These are phyloP conservation scores for Mesorhabditis sp. DNA, from an alignment of 2,888 invertebrate genomes.

Conservation along the genomic window DNA sequence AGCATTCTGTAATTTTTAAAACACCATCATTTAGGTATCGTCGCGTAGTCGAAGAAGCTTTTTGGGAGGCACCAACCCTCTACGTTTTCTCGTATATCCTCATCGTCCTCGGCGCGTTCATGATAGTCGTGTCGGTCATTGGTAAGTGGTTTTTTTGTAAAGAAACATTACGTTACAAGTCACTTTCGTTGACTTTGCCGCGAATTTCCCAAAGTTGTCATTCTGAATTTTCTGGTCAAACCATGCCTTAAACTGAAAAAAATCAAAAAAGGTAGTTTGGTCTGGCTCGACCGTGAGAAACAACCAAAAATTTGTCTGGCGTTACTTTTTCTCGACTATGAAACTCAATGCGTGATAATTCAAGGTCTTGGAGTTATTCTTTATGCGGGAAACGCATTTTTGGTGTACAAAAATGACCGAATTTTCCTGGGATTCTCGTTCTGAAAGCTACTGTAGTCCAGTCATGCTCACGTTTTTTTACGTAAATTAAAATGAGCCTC, in stretches of 20 bases:
- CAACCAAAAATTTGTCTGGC: no score
- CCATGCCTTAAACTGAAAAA: no score
- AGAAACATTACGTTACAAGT: neutral
- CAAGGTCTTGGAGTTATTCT: neutral
- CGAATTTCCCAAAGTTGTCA: no score
- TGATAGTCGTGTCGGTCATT: conserved; percentile 52
- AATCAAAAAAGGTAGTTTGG: no score
- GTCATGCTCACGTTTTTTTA: no score
- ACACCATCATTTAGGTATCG: conserved; percentile 32
- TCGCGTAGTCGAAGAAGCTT: conserved; percentile 52
- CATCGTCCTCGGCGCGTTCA: conserved; percentile 47
- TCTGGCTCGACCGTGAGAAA: no score
- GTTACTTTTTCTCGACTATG: no score
- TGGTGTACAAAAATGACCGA: no score
- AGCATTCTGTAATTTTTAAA: neutral
- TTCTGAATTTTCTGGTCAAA: no score
- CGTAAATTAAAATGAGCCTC: neutral
- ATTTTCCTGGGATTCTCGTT: no score
- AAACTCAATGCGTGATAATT: neutral
- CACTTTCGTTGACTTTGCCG: no score
- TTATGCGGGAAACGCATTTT: neutral
- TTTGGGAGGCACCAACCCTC: conserved; percentile 55
- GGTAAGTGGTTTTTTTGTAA: conserved; percentile 23
- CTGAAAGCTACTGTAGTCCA: no score
- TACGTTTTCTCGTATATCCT: conserved; percentile 56